Evolutionary conservation across 2,888 invertebrate genomes (phyloP).

Genomic region (Hirtodrosophila trivittata): DNA sequence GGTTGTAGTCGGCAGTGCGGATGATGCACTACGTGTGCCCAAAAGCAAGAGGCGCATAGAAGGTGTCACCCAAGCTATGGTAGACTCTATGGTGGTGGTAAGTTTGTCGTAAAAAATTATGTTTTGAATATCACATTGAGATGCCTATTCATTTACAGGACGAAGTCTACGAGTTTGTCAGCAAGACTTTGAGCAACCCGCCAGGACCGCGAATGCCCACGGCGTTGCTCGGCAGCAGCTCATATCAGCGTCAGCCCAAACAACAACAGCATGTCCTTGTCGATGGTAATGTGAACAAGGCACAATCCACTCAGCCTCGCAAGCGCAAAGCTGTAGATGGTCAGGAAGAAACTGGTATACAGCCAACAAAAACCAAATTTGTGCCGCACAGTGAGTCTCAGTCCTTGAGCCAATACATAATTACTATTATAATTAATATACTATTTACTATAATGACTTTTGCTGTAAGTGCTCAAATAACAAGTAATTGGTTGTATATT

Average conservation of each 20-base stretch:
- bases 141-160: conserved; percentile 85
- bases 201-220: conserved; percentile 83
- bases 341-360: conserved; percentile 83
- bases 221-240: conserved; percentile 53
- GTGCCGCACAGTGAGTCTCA: conserved; percentile 64
- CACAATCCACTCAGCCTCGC: conserved; percentile 77
- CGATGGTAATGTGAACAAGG: conserved; percentile 52
- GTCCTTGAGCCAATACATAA: background rate
- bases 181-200: conserved; percentile 86
- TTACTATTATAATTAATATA: too few species aligned
- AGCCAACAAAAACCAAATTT: conserved; percentile 70
- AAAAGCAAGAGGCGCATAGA: conserved; percentile 89
- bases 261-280: conserved; percentile 38
- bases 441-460: too few species aligned
- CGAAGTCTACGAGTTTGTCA: conserved; percentile 88
- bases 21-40: conserved; percentile 89
- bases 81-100: conserved; percentile 90
- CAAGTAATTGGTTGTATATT: too few species aligned
- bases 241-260: conserved; percentile 52
- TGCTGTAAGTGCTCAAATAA: too few species aligned
- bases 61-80: conserved; percentile 91
- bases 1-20: conserved; percentile 91
- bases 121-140: background rate
- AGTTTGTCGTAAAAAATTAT: conserved; percentile 24
- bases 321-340: conserved; percentile 85